Evolutionary conservation across 2,797 vertebrate species (phyloP).

Genomic region (Molossus molossus): DNA sequence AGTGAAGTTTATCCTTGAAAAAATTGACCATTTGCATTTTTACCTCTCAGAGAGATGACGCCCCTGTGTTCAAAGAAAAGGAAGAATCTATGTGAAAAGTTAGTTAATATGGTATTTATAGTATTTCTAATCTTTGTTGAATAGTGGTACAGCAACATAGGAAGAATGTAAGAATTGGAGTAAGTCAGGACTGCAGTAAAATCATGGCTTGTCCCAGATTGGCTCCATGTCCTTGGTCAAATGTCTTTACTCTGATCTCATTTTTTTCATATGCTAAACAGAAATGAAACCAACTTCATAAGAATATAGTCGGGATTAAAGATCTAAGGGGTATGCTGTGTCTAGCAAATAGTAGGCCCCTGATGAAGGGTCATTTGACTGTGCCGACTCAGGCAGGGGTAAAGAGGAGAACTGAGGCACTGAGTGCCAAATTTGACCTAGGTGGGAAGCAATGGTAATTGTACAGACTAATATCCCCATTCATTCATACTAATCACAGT

Average conservation of each 20-base stretch:
- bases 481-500: rapidly evolving
- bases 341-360: neutral
- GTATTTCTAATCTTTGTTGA: neutral
- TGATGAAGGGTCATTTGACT: neutral
- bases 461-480: neutral
- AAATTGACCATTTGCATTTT: neutral
- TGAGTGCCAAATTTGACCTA: neutral
- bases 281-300: neutral
- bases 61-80: neutral
- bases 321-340: neutral
- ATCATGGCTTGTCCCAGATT: neutral
- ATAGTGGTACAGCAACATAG: no score
- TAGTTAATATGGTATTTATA: neutral
- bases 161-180: neutral
- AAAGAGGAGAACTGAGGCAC: neutral
- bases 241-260: neutral
- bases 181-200: neutral
- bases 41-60: neutral
- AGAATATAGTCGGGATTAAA: neutral
- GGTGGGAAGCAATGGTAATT: neutral
- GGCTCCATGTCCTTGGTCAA: neutral
- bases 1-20: neutral
- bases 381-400: no score
- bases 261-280: neutral
- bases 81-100: neutral